Conservation (phyloP, 2,888 invertebrate genomes). For the Callimorpha dominula region DNA sequence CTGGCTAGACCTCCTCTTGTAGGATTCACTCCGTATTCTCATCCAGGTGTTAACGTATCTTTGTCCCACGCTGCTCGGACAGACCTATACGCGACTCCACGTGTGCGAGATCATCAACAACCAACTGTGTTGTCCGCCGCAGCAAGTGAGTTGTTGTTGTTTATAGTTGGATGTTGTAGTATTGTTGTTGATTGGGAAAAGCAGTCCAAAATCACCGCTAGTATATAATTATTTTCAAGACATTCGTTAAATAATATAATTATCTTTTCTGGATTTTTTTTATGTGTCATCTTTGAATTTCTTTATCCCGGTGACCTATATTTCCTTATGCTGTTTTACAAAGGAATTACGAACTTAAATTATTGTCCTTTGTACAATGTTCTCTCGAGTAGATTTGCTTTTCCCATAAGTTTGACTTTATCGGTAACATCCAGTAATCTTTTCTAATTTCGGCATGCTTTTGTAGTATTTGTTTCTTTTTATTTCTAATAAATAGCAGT, state of each 20-base stretch:
- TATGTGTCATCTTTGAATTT: not conserved
- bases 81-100: conserved; percentile 96
- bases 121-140: conserved; percentile 93
- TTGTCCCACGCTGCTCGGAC: conserved; percentile 83
- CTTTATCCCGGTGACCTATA: too few relatives aligned
- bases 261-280: not conserved
- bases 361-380: not conserved
- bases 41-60: conserved; percentile 76
- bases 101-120: conserved; percentile 95
- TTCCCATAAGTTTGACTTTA: conserved; percentile 17
- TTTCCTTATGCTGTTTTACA: not conserved
- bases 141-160: conserved; percentile 75
- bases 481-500: not conserved
- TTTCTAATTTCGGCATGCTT: conserved; percentile 29
- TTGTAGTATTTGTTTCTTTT: conserved; percentile 2
- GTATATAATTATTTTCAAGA: not conserved
- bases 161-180: conserved; percentile 41
- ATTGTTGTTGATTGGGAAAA: conserved; percentile 33
- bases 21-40: conserved; percentile 47
- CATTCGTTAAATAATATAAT: not conserved
- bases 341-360: not conserved
- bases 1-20: conserved; percentile 5
- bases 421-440: conserved; percentile 4
- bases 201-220: conserved; percentile 4
- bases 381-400: conserved; percentile 20